Evolutionary conservation across 1,140 invertebrate genomes (phyloP).

Genomic region (Nebria ingens): DNA sequence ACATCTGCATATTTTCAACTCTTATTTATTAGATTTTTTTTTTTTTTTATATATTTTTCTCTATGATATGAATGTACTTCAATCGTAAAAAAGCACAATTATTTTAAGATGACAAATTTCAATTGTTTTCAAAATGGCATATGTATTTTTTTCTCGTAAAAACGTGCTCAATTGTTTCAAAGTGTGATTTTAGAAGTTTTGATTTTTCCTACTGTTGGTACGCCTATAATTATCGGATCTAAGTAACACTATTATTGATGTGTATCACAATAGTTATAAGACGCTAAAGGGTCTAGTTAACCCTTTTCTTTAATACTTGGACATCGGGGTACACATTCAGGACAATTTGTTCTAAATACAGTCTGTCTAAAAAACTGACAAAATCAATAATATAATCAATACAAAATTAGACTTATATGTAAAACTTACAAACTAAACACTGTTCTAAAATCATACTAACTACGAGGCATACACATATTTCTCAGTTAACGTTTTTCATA

Average conservation of each 20-base stretch:
- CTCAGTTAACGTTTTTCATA: too few species aligned
- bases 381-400: not conserved
- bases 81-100: slow-evolving; percentile 6
- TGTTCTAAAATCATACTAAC: not conserved
- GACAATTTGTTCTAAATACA: not conserved
- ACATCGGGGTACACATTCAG: not conserved
- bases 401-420: not conserved
- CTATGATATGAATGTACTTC: slow-evolving; percentile 2
- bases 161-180: slow-evolving; percentile 4
- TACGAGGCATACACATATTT: too few species aligned
- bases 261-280: slow-evolving; percentile 4
- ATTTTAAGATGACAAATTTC: not conserved
- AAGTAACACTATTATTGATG: not conserved
- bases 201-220: not conserved
- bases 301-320: not conserved
- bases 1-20: not conserved
- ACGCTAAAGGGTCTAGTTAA: not conserved
- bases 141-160: not conserved
- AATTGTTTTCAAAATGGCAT: not conserved
- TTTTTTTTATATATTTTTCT: not conserved
- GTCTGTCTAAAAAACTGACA: not conserved
- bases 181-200: not conserved
- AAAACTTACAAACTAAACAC: not conserved
- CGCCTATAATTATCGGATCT: not conserved
- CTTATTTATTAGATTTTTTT: not conserved